Conservation (phyloP, 2,888 invertebrate species). For the Atrina japonica region DNA sequence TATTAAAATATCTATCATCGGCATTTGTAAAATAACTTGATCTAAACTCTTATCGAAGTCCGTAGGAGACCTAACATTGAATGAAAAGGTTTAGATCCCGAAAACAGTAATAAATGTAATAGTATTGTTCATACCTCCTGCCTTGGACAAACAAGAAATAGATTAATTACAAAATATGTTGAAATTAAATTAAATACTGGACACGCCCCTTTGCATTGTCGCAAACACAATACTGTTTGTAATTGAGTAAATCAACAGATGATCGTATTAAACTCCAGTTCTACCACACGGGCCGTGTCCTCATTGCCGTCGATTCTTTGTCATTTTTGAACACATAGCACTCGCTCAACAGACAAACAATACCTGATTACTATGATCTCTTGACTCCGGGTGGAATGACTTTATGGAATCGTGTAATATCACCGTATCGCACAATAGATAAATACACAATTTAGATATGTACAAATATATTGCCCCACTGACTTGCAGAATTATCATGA, state of each 20-base stretch:
- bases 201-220: conserved; percentile 15
- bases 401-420: no score
- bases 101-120: background rate
- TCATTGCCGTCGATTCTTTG: no score
- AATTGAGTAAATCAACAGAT: conserved; percentile 6
- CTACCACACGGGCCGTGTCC: conserved; percentile 15
- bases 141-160: conserved; percentile 13
- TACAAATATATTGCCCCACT: no score
- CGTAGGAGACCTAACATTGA: no score
- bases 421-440: no score
- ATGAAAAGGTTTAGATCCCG: no score
- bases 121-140: conserved; percentile 24
- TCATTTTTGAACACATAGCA: no score
- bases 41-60: background rate
- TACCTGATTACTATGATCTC: no score
- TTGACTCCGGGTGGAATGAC: no score
- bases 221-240: conserved; percentile 24
- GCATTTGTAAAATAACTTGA: background rate
- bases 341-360: no score
- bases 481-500: no score
- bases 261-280: conserved; percentile 22
- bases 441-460: no score
- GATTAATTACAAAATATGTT: conserved; percentile 34
- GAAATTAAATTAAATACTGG: conserved; percentile 24
- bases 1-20: background rate